Conservation (phyloP, 2,888 invertebrate genomes). For the Tethea ocularis region DNA sequence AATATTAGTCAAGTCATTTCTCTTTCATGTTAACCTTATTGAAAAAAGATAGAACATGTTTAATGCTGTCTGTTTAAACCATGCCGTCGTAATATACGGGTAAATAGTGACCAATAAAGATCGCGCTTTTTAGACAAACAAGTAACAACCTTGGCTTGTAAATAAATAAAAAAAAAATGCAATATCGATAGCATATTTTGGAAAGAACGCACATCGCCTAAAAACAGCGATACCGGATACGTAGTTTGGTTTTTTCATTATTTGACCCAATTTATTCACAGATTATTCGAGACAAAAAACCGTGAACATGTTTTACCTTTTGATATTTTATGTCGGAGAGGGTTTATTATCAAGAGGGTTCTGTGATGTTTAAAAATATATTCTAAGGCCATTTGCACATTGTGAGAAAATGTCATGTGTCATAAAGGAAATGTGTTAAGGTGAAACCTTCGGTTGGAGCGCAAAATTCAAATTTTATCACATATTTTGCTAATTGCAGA, state of each 20-base stretch:
- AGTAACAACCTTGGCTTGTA: not conserved
- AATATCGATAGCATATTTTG: not conserved
- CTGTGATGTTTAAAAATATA: not conserved
- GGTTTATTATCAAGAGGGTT: not conserved
- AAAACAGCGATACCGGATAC: not conserved
- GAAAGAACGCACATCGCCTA: not conserved
- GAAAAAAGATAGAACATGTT: too few species aligned
- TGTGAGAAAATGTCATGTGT: too few species aligned
- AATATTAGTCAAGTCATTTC: too few species aligned
- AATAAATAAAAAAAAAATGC: not conserved
- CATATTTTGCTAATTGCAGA: too few species aligned
- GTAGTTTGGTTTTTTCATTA: not conserved
- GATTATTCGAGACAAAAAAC: not conserved
- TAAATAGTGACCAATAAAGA: too few species aligned
- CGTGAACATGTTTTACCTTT: not conserved
- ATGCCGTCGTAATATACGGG: too few species aligned
- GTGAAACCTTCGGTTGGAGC: too few species aligned
- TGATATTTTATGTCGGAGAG: not conserved
- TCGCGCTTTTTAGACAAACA: not conserved
- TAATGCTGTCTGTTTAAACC: too few species aligned
- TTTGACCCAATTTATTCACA: conserved; percentile 3
- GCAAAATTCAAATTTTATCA: too few species aligned
- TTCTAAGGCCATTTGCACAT: too few species aligned
- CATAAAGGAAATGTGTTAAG: too few species aligned
- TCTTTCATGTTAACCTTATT: too few species aligned